Conservation (phyloP, 2,888 invertebrate genomes). For the Drosophila paramelanica region DNA sequence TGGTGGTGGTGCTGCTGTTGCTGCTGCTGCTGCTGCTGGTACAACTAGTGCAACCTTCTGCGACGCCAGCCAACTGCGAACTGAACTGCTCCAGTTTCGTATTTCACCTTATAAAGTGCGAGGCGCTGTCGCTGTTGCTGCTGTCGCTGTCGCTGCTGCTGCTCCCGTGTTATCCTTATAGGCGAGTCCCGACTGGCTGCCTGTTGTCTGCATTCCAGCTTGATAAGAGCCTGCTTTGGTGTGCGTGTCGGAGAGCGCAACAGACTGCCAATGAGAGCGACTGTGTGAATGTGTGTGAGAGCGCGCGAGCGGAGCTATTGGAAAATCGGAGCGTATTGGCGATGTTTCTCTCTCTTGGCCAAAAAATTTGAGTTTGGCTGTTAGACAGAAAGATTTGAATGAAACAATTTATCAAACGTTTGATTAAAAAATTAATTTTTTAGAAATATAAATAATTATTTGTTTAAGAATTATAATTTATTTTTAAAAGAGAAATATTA, state of each 20-base stretch:
- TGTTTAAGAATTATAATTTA: too few species aligned
- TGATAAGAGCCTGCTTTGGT: constrained; percentile 65
- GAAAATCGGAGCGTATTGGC: constrained; percentile 35
- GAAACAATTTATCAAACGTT: background rate
- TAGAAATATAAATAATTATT: background rate
- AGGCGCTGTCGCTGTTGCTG: constrained; percentile 16
- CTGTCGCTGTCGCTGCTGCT: constrained; percentile 17
- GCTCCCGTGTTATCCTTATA: constrained; percentile 69
- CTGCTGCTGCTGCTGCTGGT: constrained; percentile 35
- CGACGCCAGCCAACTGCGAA: constrained; percentile 83
- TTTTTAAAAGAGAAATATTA: too few species aligned
- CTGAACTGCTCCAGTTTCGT: constrained; percentile 79
- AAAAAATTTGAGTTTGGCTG: constrained; percentile 14
- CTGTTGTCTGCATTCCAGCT: constrained; percentile 59
- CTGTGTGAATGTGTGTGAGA: constrained; percentile 8
- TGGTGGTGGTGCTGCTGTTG: constrained; percentile 6
- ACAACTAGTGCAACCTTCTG: constrained; percentile 68
- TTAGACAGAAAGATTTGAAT: constrained; percentile 32
- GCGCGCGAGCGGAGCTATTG: constrained; percentile 40
- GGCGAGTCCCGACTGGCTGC: constrained; percentile 50
- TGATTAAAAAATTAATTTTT: background rate
- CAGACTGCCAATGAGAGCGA: background rate
- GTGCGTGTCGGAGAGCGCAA: constrained; percentile 36
- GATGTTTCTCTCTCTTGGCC: constrained; percentile 34
- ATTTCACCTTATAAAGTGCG: constrained; percentile 71